Evolutionary conservation across 2,888 invertebrate genomes (phyloP).

Genomic region (Opisthograptis luteolata): DNA sequence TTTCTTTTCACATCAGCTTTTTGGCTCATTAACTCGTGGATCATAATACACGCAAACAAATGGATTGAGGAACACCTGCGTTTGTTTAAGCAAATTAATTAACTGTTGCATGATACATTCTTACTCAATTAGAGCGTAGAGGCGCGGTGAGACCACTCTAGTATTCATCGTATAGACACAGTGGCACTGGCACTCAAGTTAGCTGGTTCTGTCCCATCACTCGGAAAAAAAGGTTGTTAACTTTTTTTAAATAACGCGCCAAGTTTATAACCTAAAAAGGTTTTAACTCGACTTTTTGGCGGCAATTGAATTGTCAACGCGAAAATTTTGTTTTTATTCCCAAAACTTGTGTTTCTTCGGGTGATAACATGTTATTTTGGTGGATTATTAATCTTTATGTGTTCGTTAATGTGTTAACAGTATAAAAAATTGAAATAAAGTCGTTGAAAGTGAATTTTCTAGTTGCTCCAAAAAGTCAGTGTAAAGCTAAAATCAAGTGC

Average conservation of each 20-base stretch:
- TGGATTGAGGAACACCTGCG: slow-evolving; percentile 12
- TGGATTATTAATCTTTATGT: no score
- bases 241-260: slow-evolving; percentile 21
- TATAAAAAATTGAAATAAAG: no score
- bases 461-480: no score
- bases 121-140: slow-evolving; percentile 78
- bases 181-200: slow-evolving; percentile 63
- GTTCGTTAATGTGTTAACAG: no score
- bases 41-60: slow-evolving; percentile 18
- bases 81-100: slow-evolving; percentile 47
- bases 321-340: no score
- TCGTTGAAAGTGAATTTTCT: no score
- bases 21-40: slow-evolving; percentile 14
- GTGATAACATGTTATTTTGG: no score
- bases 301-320: no score
- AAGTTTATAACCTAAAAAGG: slow-evolving; percentile 8
- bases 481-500: no score
- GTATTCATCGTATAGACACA: slow-evolving; percentile 55
- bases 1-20: slow-evolving; percentile 13
- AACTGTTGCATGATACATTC: slow-evolving; percentile 75
- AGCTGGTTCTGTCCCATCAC: slow-evolving; percentile 58
- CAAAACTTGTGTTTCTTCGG: no score
- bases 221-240: slow-evolving; percentile 23
- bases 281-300: no score
- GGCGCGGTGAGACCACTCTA: slow-evolving; percentile 58